These are phyloP conservation scores for Dufourea novaeangliae DNA, from an alignment of 1,140 invertebrate genomes.

Conservation along the genomic window DNA sequence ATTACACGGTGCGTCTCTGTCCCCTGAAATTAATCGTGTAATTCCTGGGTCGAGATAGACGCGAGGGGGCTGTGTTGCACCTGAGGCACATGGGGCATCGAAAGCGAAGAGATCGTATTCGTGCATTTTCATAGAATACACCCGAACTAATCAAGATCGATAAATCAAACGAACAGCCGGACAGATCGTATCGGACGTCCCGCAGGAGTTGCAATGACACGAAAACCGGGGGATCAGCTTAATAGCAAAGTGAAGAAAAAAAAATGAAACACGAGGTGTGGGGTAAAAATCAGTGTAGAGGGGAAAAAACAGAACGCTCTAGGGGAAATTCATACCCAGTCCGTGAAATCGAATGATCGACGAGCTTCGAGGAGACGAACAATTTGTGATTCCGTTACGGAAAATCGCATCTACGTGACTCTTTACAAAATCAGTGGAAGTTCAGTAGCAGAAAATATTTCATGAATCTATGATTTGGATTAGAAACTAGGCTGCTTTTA, in stretches of 20 bases:
- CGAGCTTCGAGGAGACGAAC: too few relatives aligned
- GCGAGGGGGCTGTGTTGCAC: background rate
- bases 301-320: constrained; percentile 22
- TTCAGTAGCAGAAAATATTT: too few relatives aligned
- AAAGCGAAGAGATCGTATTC: background rate
- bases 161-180: constrained; percentile 72
- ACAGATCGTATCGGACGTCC: constrained; percentile 47
- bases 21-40: background rate
- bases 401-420: background rate
- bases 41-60: background rate
- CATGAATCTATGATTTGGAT: too few relatives aligned
- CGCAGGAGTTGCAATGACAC: constrained; percentile 26
- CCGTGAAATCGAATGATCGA: constrained; percentile 36
- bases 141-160: constrained; percentile 72
- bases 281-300: constrained; percentile 43
- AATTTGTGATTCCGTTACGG: too few relatives aligned
- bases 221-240: constrained; percentile 16
- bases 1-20: background rate
- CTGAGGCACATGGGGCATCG: too few relatives aligned
- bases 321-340: constrained; percentile 12
- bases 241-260: constrained; percentile 20
- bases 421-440: too few relatives aligned
- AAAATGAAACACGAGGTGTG: background rate
- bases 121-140: constrained; percentile 71
- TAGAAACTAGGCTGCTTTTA: too few relatives aligned